Percentiles rank a stretch among this genome's conserved stretches.
phyloP scores from a whole-genome alignment of 1,140 invertebrate species.

The Drosophila sturtevanti region DNA sequence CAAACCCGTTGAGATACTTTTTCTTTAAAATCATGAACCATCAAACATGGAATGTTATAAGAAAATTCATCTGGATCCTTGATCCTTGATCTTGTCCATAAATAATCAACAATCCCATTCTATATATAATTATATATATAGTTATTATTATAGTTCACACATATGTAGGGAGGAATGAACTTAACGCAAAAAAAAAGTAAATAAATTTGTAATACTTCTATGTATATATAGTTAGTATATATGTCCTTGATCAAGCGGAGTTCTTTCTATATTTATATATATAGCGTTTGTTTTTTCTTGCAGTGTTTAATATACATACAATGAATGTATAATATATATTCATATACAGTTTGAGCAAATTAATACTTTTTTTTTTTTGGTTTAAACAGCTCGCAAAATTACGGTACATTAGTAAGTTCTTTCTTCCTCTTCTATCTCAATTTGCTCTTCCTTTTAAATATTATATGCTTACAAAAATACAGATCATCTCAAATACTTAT shows the following conservation, averaged over 20 bases:
- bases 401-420: conserved; percentile 45
- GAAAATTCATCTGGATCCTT: no score
- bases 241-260: neutral
- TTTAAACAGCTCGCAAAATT: conserved; percentile 43
- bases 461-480: conserved; percentile 80
- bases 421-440: conserved; percentile 9
- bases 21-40: no score
- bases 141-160: conserved; percentile 27
- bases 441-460: conserved; percentile 46
- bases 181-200: conserved; percentile 35
- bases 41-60: no score
- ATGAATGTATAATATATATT: conserved; percentile 33
- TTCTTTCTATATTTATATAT: conserved; percentile 16
- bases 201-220: conserved; percentile 34
- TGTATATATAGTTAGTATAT: conserved; percentile 35
- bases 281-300: neutral
- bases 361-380: conserved; percentile 38
- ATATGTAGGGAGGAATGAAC: conserved; percentile 46
- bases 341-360: conserved; percentile 61
- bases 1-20: no score
- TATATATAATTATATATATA: neutral
- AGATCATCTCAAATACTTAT: conserved; percentile 74
- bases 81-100: no score
- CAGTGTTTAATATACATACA: conserved; percentile 23
- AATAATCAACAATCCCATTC: neutral